Evolutionary conservation across 2,888 invertebrate species (phyloP), one percentile per base, ranked within the genome.

Genomic region (Perizoma affinitatum): DNA sequence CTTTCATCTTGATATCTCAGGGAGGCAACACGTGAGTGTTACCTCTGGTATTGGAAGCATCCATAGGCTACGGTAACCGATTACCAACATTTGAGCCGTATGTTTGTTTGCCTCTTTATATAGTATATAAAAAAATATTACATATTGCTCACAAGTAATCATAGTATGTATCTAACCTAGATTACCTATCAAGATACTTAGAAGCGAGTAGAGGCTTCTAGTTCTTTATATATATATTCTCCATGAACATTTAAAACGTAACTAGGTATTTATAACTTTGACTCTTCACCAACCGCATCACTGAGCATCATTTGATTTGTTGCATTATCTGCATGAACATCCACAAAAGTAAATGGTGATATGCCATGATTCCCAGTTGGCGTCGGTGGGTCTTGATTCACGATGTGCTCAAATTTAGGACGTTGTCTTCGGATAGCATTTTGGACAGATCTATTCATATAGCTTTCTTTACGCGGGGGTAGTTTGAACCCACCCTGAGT

Each of bases 401-500:
- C 75, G 36, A 86, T 84, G 54, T 87, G 78, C 50, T 86, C 84
- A 67, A 83, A 85, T 65, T 76, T 83, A 6, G 87, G 86, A 0
- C 89, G 81, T 52, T 79, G 79, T 66, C 79, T 87, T 0, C 80
- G 80, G 9, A 75, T 70, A 3, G 78, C 73, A 52, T 77, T 81
- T 10, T 76, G 76, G 11, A 65, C 50, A 46, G 71, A 68, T 51
- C 83, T 75, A 33, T 86, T 84, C 35, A 72, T 43, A 48, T 78
- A 72, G 59, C 79, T 86, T 51, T 89, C 89, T 44, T 79, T 84
- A 56, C 89, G 78, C 7, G 81, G 82, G 10, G 90, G 87, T 59
- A 91, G 74, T 63, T 88, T 88, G 50, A 83, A 88, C 38, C 90
- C 88, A 43, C 80, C 84, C 63, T 89, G 86, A 56, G 84, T 84